Base-by-base conservation (phyloP, 2,797 vertebrate species). In the Hoplostethus mediterraneus region DNA sequence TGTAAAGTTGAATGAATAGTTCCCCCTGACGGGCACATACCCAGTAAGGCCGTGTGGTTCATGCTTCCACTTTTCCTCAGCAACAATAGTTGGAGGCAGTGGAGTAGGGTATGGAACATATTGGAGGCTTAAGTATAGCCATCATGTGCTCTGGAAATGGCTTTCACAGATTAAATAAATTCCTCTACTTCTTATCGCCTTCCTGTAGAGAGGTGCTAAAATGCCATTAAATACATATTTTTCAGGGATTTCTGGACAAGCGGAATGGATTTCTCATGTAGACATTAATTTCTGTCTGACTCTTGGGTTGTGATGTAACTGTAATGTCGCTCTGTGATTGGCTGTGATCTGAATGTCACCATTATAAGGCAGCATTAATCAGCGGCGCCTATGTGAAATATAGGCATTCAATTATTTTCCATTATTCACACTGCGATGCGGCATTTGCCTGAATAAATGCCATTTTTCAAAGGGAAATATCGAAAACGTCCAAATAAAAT, bases 81-180 rank as follows among this genome's bases (percentile, higher is more conserved):
- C 67, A 82, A 57, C 76, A 71, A 73, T 75, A 56, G 62, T 60
- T 52, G 71, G 55, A 75, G 77, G 73, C 76, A 85, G 61, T 71
- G 74, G 79, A 75, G 81, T 38, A 3, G 33, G 57, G 11, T 56
- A 45, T 67, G 75, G 67, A 79, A 76, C 64, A 60, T 71, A 77
- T 87, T 64, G 63, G 71, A 71, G 52, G 30, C 83, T 75, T 71
- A 72, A 79, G 68, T 77, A 62, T 58, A 44, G 69, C 71, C 52
- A 52, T 83, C 67, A 63, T 73, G 65, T 49, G 49, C 71, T 77
- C 83, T 68, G 71, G 63, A 87, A 86, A 89, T 81, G 21, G 38
- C 63, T 82, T 86, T 83, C 36, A 73, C 56, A 69, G 80, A 87
- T 75, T 74, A 72, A 89, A 90, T 89, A 54, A 63, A 62, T 87